Percentiles rank a stretch among this genome's conserved stretches.
These are phyloP conservation scores for Lordiphosa clarofinis DNA, from an alignment of 1,140 invertebrate genomes.

Conservation along the genomic window DNA sequence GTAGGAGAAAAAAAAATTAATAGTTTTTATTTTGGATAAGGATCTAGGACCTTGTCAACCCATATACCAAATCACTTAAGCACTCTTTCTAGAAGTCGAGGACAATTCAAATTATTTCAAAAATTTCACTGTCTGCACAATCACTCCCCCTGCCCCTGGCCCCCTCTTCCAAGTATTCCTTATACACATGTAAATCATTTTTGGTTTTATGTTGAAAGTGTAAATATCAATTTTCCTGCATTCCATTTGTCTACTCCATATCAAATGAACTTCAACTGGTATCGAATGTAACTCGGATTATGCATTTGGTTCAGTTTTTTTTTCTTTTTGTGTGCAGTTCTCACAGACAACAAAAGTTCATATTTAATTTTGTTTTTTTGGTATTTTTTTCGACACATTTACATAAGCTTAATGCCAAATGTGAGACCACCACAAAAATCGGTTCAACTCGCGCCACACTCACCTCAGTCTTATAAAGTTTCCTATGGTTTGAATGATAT, in stretches of 20 bases:
- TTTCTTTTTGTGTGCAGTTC: slow-evolving; percentile 46
- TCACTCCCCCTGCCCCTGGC: no score
- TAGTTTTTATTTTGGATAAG: no score
- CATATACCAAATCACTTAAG: no score
- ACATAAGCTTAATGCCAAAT: slow-evolving; percentile 61
- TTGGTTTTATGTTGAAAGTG: not conserved
- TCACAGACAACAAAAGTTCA: slow-evolving; percentile 46
- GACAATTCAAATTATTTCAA: no score
- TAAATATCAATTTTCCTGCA: slow-evolving; percentile 7
- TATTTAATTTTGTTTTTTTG: slow-evolving; percentile 5
- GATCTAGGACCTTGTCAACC: no score
- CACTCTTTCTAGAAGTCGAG: no score
- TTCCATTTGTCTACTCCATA: slow-evolving; percentile 13
- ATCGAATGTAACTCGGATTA: slow-evolving; percentile 43
- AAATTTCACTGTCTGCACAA: no score
- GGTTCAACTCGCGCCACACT: slow-evolving; percentile 29
- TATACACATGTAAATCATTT: no score
- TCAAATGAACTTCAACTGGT: slow-evolving; percentile 33
- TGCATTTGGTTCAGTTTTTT: slow-evolving; percentile 46
- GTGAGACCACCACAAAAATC: slow-evolving; percentile 24
- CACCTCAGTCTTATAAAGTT: slow-evolving; percentile 79
- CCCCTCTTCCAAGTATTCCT: no score
- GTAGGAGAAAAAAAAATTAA: no score
- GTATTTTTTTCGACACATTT: slow-evolving; percentile 36
- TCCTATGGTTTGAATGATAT: slow-evolving; percentile 62